Percentiles rank a stretch among this genome's conserved stretches.
phyloP scores from a whole-genome alignment of 2,113 vertebrate species.

The Sturnira hondurensis region DNA sequence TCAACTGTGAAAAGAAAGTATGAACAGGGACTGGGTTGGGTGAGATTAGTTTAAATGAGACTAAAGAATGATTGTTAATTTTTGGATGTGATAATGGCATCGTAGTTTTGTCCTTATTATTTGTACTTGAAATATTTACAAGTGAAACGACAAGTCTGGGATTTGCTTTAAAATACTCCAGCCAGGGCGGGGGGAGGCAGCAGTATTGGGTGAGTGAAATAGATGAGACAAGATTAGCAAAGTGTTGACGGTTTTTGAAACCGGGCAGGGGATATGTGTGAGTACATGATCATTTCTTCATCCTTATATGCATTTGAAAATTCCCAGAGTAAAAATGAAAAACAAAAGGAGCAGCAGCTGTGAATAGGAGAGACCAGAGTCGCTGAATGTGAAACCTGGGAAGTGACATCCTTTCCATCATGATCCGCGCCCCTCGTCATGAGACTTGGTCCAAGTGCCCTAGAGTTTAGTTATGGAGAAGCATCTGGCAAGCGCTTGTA shows the following conservation, averaged over 20 bases:
- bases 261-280: neutral
- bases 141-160: neutral
- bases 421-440: neutral
- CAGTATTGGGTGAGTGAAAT: neutral
- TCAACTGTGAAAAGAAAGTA: neutral
- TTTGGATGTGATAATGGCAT: neutral
- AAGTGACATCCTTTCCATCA: rapidly evolving
- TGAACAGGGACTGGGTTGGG: neutral
- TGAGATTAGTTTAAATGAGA: neutral
- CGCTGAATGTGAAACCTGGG: neutral
- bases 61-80: neutral
- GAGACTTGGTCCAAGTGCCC: neutral
- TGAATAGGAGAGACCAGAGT: neutral
- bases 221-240: neutral
- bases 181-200: neutral
- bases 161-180: neutral
- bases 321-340: neutral
- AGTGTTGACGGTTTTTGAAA: neutral
- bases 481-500: neutral
- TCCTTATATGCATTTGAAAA: neutral
- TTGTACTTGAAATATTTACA: neutral
- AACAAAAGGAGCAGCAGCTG: neutral
- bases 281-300: neutral
- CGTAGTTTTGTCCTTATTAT: neutral
- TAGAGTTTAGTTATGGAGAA: neutral